These are phyloP conservation scores for Danionella dracula DNA, from an alignment of 2,797 vertebrate genomes.

Conservation along the genomic window DNA sequence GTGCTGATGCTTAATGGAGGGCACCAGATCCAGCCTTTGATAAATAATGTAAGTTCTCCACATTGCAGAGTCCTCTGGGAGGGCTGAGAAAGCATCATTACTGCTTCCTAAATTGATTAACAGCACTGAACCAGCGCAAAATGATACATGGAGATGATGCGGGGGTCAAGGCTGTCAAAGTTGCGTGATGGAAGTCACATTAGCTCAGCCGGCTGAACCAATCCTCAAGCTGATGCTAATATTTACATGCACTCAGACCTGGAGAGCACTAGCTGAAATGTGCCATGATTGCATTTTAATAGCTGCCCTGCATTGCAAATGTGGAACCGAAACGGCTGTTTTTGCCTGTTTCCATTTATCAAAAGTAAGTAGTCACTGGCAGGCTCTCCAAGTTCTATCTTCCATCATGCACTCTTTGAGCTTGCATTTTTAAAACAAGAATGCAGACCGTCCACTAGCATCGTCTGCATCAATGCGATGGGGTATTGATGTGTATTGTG, in stretches of 20 bases:
- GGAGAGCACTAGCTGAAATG: slow-evolving; percentile 2
- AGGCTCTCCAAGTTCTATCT: not conserved
- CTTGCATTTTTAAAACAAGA: slow-evolving; percentile 12
- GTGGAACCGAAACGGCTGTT: slow-evolving; percentile 20
- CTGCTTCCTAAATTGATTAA: slow-evolving; percentile 99
- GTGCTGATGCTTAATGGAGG: slow-evolving; percentile 92
- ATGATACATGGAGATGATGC: slow-evolving; percentile 90
- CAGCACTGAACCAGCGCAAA: slow-evolving; percentile 94
- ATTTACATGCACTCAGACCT: slow-evolving; percentile 46
- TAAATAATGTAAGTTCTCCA: slow-evolving; percentile 99
- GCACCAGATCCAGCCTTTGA: slow-evolving; percentile 85
- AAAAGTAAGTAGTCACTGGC: not conserved
- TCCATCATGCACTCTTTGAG: not conserved
- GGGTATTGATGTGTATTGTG: slow-evolving; percentile 25
- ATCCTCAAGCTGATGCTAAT: slow-evolving; percentile 31
- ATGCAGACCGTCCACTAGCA: slow-evolving; percentile 11
- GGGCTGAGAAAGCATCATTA: slow-evolving; percentile 96
- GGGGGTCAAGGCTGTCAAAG: slow-evolving; percentile 51
- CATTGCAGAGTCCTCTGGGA: slow-evolving; percentile 88
- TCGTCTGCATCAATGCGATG: slow-evolving; percentile 6
- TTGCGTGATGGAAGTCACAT: slow-evolving; percentile 44
- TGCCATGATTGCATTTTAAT: slow-evolving; percentile 36
- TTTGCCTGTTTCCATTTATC: slow-evolving; percentile 19
- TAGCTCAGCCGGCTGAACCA: slow-evolving; percentile 26
- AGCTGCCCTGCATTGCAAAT: slow-evolving; percentile 15